Evolutionary conservation across 2,113 vertebrate species (phyloP).

Genomic region (Ictalurus furcatus): DNA sequence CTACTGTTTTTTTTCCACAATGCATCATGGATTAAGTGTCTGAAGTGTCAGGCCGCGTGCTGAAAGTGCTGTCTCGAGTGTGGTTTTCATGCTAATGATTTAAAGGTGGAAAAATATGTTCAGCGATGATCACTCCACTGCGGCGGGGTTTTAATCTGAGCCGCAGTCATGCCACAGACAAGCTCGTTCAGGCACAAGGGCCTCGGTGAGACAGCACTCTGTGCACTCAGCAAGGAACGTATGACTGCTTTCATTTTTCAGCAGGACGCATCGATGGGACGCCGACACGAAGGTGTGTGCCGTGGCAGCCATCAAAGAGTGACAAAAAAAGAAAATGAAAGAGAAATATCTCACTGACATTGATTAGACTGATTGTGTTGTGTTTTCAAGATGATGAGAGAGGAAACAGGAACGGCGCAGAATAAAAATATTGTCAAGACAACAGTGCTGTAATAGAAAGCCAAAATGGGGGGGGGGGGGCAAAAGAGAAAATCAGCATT

Average conservation of each 20-base stretch:
- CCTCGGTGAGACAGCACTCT: neutral
- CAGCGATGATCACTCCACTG: constrained; percentile 29
- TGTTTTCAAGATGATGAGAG: neutral
- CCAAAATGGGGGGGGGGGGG: no score
- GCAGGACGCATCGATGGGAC: neutral
- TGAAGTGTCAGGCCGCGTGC: constrained; percentile 34
- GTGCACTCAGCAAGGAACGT: constrained; percentile 14
- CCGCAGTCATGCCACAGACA: neutral
- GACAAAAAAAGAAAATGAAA: neutral
- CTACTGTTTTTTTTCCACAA: neutral
- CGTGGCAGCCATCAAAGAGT: no score
- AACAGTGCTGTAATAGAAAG: neutral
- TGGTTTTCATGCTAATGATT: constrained; percentile 10
- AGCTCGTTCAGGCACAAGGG: neutral
- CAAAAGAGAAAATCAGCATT: constrained; percentile 61
- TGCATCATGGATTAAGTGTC: neutral
- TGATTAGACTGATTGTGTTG: neutral
- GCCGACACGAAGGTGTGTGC: neutral
- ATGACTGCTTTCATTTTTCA: constrained; percentile 4
- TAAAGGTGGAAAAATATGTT: constrained; percentile 33
- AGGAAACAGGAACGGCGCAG: neutral
- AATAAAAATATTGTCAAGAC: neutral
- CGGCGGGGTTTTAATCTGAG: constrained; percentile 40
- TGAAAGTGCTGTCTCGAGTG: constrained; percentile 29
- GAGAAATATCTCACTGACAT: neutral